Evolutionary conservation across 2,113 vertebrate species (phyloP).

Genomic region (Parus major): DNA sequence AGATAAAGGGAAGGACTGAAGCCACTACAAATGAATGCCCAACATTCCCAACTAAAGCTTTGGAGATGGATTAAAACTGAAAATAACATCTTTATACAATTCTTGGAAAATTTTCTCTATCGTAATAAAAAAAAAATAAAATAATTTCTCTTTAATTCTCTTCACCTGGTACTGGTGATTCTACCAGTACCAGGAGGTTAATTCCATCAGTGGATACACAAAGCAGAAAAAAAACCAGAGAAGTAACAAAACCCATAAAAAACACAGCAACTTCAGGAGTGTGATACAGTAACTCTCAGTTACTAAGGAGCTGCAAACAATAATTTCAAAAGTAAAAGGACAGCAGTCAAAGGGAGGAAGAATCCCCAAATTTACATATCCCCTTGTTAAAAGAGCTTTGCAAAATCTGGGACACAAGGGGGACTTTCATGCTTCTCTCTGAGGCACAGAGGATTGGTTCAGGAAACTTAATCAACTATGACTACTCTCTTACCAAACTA

Average conservation of each 20-base stretch:
- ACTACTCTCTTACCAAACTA: not conserved
- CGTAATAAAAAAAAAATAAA: not conserved
- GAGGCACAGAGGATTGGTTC: not conserved
- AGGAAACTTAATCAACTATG: not conserved
- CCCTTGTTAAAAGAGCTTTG: not conserved
- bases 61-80: not conserved
- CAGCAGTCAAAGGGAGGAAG: not conserved
- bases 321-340: not conserved
- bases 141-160: not conserved
- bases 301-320: not conserved
- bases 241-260: not conserved
- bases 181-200: not conserved
- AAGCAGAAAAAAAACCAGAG: not conserved
- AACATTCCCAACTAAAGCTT: not conserved
- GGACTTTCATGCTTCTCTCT: not conserved
- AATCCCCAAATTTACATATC: not conserved
- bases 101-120: not conserved
- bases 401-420: constrained; percentile 7
- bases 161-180: not conserved
- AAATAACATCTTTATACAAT: not conserved
- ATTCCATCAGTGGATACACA: not conserved
- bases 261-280: not conserved
- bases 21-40: rapidly evolving
- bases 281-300: not conserved
- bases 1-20: not conserved